Evolutionary conservation across 2,797 vertebrate genomes (phyloP), one percentile per base, ranked within the genome.

Genomic region (Numenius phaeopus): DNA sequence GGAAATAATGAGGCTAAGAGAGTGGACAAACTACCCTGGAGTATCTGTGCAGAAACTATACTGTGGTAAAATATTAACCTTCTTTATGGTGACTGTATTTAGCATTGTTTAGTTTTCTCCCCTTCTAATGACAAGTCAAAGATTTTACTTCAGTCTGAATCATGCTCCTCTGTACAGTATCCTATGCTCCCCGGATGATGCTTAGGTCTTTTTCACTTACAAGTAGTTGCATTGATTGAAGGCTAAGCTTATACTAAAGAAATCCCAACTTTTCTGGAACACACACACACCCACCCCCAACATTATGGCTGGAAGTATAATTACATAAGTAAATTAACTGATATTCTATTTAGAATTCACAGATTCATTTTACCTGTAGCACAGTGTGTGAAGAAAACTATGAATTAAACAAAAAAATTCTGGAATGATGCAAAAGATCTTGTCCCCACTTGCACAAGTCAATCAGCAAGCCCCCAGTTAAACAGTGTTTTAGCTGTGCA

Each of bases 271-370:
- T 54, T 80, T 73, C 18, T 40, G 10, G 30, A 4, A 65, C 34
- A 37, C 34, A 37, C 12, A 11, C 9, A 3, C 5, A 2, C 5
- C 3, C 1, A 3, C 47, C 10, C 7, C 2, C 4, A 20, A 24
- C 3, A 12, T 30, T 32, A 70, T 32, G 22, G 39, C 8, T 39
- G 14, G 20, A 88, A 88, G 10, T 39, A 54, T n/a, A 72, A 62
- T 86, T 90, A 76, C 3, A 5, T 24, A 52, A 39, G 14, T 54
- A 76, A 77, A 83, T n/a, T 37, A 72, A 42, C 3, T 27, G 15
- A 50, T 75, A 55, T 9, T 79, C 44, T 77, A 32, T 34, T 14
- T 84, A 57, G 27, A 79, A 72, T 27, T 83, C 24, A 34, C 12
- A n/a, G 50, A 58, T 69, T 72, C 1, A 8, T 50, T 87, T 94